phyloP scores from a whole-genome alignment of 2,113 vertebrate species.

The Trematocara variabile region DNA sequence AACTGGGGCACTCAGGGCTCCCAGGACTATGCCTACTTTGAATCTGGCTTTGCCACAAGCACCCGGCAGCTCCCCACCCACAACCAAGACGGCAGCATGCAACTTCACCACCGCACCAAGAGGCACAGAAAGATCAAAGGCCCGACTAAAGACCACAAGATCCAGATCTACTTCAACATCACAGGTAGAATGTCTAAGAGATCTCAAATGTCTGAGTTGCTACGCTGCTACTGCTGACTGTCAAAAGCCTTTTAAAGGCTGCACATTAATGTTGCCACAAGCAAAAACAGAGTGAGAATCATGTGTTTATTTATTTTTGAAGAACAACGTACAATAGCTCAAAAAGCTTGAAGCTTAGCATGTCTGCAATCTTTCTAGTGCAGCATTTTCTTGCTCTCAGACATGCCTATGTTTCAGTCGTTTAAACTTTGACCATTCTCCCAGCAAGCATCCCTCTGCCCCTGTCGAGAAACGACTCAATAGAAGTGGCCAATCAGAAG shows the following conservation, averaged over 20 bases:
- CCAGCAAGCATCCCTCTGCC: conserved; percentile 95
- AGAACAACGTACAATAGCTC: not conserved
- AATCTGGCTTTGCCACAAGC: conserved; percentile 76
- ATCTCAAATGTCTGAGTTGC: not conserved
- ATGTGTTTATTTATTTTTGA: not conserved
- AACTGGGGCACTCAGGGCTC: conserved; percentile 76
- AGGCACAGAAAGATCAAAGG: conserved; percentile 77
- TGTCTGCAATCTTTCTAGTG: not conserved
- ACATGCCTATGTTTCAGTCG: not conserved
- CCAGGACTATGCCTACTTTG: conserved; percentile 91
- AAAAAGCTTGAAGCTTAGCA: not conserved
- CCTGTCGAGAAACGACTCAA: conserved; percentile 87
- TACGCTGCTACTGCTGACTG: not conserved
- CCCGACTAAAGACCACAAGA: conserved; percentile 87
- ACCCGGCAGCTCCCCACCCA: conserved; percentile 50
- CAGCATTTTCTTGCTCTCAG: not conserved
- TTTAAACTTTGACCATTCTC: conserved; percentile 69
- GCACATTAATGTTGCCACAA: not conserved
- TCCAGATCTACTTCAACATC: conserved; percentile 96
- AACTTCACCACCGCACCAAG: conserved; percentile 73
- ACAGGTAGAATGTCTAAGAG: conserved; percentile 75
- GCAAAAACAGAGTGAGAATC: not conserved
- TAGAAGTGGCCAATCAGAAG: conserved; percentile 89
- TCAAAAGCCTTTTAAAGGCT: not conserved
- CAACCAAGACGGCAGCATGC: conserved; percentile 40